These are phyloP conservation scores for Zosterops borbonicus DNA, from an alignment of 2,113 vertebrate species.

Conservation along the genomic window DNA sequence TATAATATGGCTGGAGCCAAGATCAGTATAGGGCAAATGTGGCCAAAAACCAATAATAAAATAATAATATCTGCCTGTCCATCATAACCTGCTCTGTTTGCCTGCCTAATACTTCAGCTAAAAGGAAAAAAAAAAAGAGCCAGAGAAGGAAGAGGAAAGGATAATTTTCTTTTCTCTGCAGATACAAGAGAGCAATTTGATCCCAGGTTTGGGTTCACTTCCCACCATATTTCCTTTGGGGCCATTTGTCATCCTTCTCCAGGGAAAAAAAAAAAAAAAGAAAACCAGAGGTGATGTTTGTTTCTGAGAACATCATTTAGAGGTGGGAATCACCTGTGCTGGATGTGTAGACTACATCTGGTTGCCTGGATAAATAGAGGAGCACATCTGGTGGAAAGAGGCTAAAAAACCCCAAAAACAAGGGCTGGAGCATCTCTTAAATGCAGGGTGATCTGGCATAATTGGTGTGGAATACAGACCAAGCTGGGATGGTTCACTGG, in stretches of 20 bases:
- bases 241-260: not conserved
- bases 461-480: not conserved
- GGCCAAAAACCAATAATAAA: not conserved
- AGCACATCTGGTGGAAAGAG: not conserved
- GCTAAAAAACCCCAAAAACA: not conserved
- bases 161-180: not conserved
- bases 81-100: not conserved
- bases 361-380: not conserved
- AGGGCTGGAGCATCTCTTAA: not conserved
- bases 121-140: not conserved
- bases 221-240: not conserved
- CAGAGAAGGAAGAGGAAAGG: not conserved
- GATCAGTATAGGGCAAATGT: not conserved
- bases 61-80: not conserved
- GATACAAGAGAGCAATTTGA: not conserved
- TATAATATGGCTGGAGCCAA: not conserved
- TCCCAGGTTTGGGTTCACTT: not conserved
- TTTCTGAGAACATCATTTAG: not conserved
- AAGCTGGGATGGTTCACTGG: not conserved
- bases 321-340: fast-evolving
- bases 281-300: not conserved
- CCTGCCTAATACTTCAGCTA: not conserved
- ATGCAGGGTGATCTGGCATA: not conserved
- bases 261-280: not conserved
- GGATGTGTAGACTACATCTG: not conserved